Evolutionary conservation across 2,797 vertebrate genomes (phyloP).

Genomic region (Paramormyrops hopkinsi): DNA sequence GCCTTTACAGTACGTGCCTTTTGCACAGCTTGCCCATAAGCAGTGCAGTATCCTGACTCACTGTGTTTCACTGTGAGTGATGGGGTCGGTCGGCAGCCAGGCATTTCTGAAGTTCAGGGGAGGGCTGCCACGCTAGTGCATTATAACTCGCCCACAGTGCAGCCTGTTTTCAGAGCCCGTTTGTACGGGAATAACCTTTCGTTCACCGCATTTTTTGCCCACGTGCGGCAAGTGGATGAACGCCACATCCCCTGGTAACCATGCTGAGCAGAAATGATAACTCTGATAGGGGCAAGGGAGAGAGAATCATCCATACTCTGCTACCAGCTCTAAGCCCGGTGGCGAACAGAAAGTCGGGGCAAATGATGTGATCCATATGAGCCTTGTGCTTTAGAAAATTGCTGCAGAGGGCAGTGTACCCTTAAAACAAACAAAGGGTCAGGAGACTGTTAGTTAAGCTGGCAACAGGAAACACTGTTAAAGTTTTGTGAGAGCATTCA

Average conservation of each 20-base stretch:
- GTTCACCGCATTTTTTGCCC: background rate
- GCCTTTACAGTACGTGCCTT: background rate
- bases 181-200: background rate
- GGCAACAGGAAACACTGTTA: background rate
- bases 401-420: background rate
- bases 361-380: background rate
- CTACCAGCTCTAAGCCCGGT: background rate
- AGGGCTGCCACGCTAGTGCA: background rate
- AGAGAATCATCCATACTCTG: background rate
- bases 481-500: conserved; percentile 18
- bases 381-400: background rate
- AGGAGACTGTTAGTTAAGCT: background rate
- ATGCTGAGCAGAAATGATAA: background rate
- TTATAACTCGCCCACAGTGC: background rate
- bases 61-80: background rate
- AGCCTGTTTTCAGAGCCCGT: background rate
- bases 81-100: background rate
- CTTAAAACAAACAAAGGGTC: background rate
- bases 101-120: background rate
- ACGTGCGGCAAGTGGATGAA: background rate
- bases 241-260: background rate
- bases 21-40: background rate
- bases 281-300: background rate
- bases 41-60: conserved; percentile 1
- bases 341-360: background rate